phyloP scores from a whole-genome alignment of 2,888 invertebrate species.

The Phyto melanocephala region DNA sequence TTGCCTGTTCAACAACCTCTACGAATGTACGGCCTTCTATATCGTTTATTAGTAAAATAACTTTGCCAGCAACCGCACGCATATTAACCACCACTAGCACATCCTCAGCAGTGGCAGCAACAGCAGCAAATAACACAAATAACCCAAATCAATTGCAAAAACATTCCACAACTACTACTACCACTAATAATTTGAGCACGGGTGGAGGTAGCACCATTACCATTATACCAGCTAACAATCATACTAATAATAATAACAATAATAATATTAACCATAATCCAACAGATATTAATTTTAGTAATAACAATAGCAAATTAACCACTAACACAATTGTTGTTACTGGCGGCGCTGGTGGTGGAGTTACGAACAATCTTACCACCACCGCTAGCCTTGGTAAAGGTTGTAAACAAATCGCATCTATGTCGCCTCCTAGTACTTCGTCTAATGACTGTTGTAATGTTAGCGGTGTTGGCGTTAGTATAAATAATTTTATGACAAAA shows the following conservation, averaged over 20 bases:
- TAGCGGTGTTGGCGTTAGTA: constrained; percentile 46
- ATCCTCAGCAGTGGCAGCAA: constrained; percentile 30
- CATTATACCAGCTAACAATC: constrained; percentile 65
- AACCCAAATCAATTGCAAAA: constrained; percentile 63
- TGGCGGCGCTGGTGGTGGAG: constrained; percentile 32
- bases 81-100: constrained; percentile 70
- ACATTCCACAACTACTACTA: background rate
- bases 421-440: constrained; percentile 25
- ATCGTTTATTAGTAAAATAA: constrained; percentile 76
- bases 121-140: constrained; percentile 56
- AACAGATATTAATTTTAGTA: constrained; percentile 59
- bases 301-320: constrained; percentile 61
- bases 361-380: constrained; percentile 24
- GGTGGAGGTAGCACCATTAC: constrained; percentile 68
- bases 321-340: constrained; percentile 64
- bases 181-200: constrained; percentile 47
- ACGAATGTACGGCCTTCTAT: constrained; percentile 71
- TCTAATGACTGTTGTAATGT: constrained; percentile 35
- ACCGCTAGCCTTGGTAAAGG: constrained; percentile 38
- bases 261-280: constrained; percentile 41
- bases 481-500: constrained; percentile 58
- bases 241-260: constrained; percentile 51
- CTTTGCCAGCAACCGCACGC: constrained; percentile 74
- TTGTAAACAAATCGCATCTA: constrained; percentile 56
- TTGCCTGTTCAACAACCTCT: constrained; percentile 46